Conservation (phyloP, 2,113 vertebrate species). For the Gadus chalcogrammus region DNA sequence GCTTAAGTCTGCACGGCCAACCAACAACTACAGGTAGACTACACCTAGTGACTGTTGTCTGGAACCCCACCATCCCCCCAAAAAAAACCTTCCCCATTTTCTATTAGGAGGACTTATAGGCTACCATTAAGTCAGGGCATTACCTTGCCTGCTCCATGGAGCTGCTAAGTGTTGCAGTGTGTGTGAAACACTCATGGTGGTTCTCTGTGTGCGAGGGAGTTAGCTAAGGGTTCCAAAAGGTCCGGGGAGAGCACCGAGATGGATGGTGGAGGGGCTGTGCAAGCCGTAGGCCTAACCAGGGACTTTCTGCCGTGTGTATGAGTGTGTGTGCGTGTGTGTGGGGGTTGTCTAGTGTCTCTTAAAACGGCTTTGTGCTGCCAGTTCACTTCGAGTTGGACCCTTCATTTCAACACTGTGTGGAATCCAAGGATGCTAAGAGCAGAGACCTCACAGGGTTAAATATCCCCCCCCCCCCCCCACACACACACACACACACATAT, state of each 20-base stretch:
- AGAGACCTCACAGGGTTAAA: too few relatives aligned
- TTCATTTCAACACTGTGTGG: too few relatives aligned
- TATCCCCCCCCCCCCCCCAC: too few relatives aligned
- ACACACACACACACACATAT: too few relatives aligned
- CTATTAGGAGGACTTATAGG: too few relatives aligned
- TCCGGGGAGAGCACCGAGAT: slow-evolving; percentile 4
- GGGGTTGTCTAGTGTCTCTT: not conserved
- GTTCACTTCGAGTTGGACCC: too few relatives aligned
- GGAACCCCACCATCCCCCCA: not conserved
- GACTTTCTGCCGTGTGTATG: slow-evolving; percentile 16
- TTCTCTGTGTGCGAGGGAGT: not conserved
- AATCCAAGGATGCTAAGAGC: too few relatives aligned
- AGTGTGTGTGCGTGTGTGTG: slow-evolving; percentile 18
- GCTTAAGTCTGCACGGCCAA: too few relatives aligned
- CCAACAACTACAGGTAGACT: too few relatives aligned
- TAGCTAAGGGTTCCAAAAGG: not conserved
- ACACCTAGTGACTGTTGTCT: too few relatives aligned
- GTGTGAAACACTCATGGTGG: not conserved
- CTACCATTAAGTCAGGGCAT: not conserved
- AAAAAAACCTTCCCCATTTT: not conserved
- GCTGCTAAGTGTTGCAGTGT: not conserved
- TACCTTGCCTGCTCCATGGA: not conserved
- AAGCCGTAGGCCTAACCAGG: slow-evolving; percentile 24
- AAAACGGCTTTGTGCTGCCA: too few relatives aligned
- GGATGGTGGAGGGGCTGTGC: slow-evolving; percentile 17